Percentiles rank a stretch among this genome's conserved stretches.
Evolutionary conservation across 2,113 vertebrate genomes (phyloP).

Genomic region (Tinamus guttatus): DNA sequence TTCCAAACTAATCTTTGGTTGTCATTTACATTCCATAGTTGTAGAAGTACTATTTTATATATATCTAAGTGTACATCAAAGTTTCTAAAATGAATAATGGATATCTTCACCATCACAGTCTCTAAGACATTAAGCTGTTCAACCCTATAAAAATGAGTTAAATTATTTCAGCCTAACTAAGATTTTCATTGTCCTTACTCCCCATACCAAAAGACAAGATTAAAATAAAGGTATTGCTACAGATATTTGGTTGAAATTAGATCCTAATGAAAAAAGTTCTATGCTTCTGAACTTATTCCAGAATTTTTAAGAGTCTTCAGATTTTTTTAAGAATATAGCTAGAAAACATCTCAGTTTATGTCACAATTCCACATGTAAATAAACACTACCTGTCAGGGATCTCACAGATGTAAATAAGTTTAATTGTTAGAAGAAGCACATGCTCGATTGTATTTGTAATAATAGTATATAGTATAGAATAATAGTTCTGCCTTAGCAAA

Average conservation of each 20-base stretch:
- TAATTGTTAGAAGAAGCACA: too few relatives aligned
- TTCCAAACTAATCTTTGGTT: background rate
- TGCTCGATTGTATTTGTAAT: too few relatives aligned
- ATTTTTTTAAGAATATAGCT: background rate
- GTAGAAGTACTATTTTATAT: background rate
- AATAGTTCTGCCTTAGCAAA: background rate
- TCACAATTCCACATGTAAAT: background rate
- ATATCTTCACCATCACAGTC: background rate
- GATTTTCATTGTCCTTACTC: background rate
- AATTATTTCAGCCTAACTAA: background rate
- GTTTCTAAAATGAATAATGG: background rate
- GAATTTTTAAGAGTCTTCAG: background rate
- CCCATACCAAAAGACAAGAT: background rate
- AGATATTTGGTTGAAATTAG: background rate
- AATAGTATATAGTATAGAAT: too few relatives aligned
- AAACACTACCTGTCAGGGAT: background rate
- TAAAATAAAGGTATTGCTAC: conserved; percentile 28
- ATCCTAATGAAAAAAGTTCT: conserved; percentile 1
- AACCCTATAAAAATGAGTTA: background rate
- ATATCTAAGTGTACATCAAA: background rate
- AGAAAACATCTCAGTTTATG: background rate
- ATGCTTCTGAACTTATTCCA: background rate
- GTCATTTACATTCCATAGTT: background rate
- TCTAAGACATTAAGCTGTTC: background rate
- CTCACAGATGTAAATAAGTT: background rate